Base-by-base conservation (phyloP, 2,113 vertebrate genomes). In the Atractosteus spatula region DNA sequence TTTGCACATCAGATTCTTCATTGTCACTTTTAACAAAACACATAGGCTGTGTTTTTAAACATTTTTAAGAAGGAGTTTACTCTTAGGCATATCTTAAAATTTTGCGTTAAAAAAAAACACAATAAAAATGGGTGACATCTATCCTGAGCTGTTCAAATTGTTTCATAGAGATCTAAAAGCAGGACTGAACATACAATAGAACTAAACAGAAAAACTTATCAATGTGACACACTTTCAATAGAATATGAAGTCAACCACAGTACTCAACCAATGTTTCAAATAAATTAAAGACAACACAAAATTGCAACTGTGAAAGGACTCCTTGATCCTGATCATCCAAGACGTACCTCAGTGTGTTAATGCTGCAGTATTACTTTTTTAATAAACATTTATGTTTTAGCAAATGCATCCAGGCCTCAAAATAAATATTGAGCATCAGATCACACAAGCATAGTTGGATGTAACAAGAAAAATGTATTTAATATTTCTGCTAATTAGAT, bases 271-370 rank as follows among this genome's bases (percentile, higher is more conserved):
- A 76, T 69, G 73, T 71, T 56, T 78, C 61, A 74, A 76, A 68
- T 29, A 80, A 80, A 78, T 47, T 44, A 66, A 29, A 78, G 13
- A 75, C 44, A 17, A 51, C 7, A 64, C 5, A 65, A 12, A 70
- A 47, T 54, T 17, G 62, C 57, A 65, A 68, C 72, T 76, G 74
- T 63, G 61, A 74, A 63, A 69, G 75, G 69, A 80, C 65, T 55
- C 75, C 71, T 73, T 41, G 78, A 59, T 76, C 76, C 68, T 70
- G 89, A 79, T 89, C 80, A 88, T 87, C 84, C 86, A 81, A 79
- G 84, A 82, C 81, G 82, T 86, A 86, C 77, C 85, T 94, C 92
- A 92, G 92, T 93, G 29, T 29, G 91, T 93, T 93, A 88, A 89
- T 84, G 88, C 83, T 89, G 87, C 86, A 89, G 88, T 78, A 79